Base-by-base conservation (phyloP, 1,140 invertebrate genomes). In the Coelopa frigida region DNA sequence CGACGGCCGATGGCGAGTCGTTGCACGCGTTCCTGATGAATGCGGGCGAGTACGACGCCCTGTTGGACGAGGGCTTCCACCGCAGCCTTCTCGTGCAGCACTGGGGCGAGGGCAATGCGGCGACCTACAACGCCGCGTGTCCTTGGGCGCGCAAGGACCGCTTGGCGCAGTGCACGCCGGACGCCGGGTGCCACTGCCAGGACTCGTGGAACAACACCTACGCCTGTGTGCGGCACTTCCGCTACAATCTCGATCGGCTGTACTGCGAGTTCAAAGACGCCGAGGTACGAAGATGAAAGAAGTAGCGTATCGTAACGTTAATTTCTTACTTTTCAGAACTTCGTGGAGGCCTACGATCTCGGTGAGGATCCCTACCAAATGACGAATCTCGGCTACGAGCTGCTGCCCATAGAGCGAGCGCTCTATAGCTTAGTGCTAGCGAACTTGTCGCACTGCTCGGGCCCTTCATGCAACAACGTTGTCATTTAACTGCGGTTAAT, bases 151-250 rank as follows among this genome's bases (percentile, higher is more conserved):
- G 66, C 36, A 73, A 77, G 60, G 55, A 70, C 38, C 73, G 78
- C 56, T 57, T 87, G 36, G 63, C 74, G 8, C 70, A 79, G 52
- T 91, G 87, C 56, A 71, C 70, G 35, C 68, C 71, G 23, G 72
- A 78, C 4, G 77, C 76, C 49, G 77, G 74, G 33, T 92, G 88
- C 57, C 89, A 90, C 59, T 92, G 89, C 59, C 80, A 90, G 70
- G 88, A 91, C 66, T 68, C 80, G 0, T 75, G 60, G 55, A 94
- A 94, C 60, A 94, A 94, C 58, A 91, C 89, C 1, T 94, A 81
- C 56, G 71, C 70, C 0, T 94, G 91, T 61, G 50, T 92, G 4
- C 68, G 87, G 38, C 76, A 79, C 46, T 87, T 21, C 59, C 68
- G 22, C 21, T 70, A 36, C 65, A 70, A 2, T 49, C 75, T 29